Conservation (phyloP, 2,113 vertebrate species). For the Xenus cinereus region DNA sequence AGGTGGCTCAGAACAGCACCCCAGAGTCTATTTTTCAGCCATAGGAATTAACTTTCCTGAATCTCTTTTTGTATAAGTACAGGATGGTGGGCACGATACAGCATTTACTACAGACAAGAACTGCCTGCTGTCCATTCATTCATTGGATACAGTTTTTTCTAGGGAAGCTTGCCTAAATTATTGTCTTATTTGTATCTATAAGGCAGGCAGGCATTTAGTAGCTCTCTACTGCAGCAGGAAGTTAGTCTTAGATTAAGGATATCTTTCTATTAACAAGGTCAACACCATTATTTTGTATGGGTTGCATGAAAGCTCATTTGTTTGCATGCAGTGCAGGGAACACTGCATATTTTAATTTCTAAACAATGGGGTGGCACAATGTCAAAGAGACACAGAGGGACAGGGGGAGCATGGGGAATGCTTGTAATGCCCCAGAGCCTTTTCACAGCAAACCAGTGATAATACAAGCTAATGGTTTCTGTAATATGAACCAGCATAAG, state of each 20-base stretch:
- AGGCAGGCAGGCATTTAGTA: not conserved
- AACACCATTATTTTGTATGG: not conserved
- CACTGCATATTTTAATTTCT: conserved; percentile 60
- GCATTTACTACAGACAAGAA: not conserved
- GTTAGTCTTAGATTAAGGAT: conserved; percentile 2
- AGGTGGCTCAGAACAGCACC: not conserved
- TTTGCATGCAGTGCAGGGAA: not conserved
- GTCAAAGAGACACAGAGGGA: conserved; percentile 53
- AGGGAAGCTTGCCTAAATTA: not conserved
- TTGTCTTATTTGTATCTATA: not conserved
- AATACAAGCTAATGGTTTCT: conserved; percentile 25
- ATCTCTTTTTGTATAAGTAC: not conserved
- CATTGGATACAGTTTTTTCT: not conserved
- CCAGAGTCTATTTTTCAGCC: not conserved
- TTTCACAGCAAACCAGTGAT: conserved; percentile 23
- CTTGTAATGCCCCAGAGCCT: conserved; percentile 2
- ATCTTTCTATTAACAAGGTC: conserved; percentile 48
- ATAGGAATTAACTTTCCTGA: not conserved
- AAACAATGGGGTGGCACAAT: conserved; percentile 61
- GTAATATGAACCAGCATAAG: conserved; percentile 14
- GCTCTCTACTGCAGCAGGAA: not conserved
- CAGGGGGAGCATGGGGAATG: not conserved
- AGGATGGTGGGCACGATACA: not conserved
- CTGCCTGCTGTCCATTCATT: not conserved
- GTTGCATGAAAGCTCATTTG: not conserved